Conservation (phyloP, 2,888 invertebrate genomes). For the Phragmatobia fuliginosa region DNA sequence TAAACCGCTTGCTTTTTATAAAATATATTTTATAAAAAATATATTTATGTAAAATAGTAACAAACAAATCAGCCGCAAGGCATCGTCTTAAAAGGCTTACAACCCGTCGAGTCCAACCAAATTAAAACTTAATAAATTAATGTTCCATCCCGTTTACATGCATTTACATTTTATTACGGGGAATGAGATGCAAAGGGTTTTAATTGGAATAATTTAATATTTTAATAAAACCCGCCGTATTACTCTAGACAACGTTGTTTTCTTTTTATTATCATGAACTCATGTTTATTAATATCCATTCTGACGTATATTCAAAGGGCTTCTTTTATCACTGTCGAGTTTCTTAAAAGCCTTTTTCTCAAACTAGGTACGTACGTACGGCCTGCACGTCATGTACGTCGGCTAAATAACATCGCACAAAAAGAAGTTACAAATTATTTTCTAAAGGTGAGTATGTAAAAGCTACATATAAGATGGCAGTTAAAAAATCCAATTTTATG, state of each 20-base stretch:
- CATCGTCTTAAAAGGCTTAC: neutral
- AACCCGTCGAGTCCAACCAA: neutral
- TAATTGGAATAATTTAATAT: conserved; percentile 17
- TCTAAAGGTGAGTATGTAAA: too few relatives aligned
- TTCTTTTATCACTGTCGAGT: neutral
- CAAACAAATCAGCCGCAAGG: neutral
- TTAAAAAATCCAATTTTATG: too few relatives aligned
- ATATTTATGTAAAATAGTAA: neutral
- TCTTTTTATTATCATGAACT: neutral
- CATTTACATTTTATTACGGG: conserved; percentile 14
- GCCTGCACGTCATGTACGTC: too few relatives aligned
- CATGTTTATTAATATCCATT: neutral
- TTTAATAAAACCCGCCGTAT: neutral
- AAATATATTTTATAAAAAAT: too few relatives aligned
- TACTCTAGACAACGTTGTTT: neutral
- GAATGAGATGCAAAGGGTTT: conserved; percentile 9
- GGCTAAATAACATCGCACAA: too few relatives aligned
- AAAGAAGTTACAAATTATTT: too few relatives aligned
- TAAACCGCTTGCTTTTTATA: too few relatives aligned
- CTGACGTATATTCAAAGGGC: neutral
- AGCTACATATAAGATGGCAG: too few relatives aligned
- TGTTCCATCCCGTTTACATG: conserved; percentile 1
- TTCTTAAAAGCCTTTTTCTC: too few relatives aligned
- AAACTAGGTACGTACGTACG: too few relatives aligned
- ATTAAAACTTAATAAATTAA: conserved; percentile 7